Conservation (phyloP, 2,888 invertebrate species). For the Aromia moschata region DNA sequence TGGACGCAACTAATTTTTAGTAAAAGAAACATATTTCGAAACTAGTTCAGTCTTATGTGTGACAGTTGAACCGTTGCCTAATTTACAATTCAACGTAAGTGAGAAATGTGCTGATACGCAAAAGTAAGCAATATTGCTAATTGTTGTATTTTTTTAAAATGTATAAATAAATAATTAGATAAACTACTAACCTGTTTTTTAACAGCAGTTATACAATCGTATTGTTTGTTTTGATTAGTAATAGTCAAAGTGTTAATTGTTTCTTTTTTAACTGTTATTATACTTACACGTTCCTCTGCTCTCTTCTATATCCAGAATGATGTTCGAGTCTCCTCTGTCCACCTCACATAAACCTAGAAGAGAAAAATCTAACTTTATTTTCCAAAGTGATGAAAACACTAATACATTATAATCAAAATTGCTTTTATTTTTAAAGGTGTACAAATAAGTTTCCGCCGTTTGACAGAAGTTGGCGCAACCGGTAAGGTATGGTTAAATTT, state of each 20-base stretch:
- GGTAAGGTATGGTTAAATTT: too few species aligned
- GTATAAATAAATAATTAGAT: constrained; percentile 6
- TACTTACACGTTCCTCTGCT: constrained; percentile 86
- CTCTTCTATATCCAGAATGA: constrained; percentile 90
- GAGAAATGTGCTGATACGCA: constrained; percentile 15
- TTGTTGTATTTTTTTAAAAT: constrained; percentile 10
- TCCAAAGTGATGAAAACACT: too few species aligned
- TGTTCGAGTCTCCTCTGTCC: constrained; percentile 87
- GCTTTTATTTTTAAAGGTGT: too few species aligned
- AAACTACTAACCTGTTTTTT: constrained; percentile 17
- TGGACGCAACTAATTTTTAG: too few species aligned
- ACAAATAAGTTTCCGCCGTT: too few species aligned
- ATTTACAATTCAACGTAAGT: constrained; percentile 10
- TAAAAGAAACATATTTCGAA: too few species aligned
- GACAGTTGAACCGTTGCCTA: constrained; percentile 9
- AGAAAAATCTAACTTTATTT: constrained; percentile 21
- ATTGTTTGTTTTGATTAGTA: constrained; percentile 11
- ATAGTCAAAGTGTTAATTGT: background rate
- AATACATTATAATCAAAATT: too few species aligned
- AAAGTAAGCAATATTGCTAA: constrained; percentile 9
- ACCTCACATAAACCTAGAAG: constrained; percentile 80
- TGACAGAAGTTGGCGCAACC: too few species aligned
- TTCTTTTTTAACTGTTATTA: background rate
- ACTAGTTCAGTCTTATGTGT: background rate
- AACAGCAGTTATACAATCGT: background rate